Base-by-base conservation (phyloP, 1,140 invertebrate genomes). In the Drosophila hydei region DNA sequence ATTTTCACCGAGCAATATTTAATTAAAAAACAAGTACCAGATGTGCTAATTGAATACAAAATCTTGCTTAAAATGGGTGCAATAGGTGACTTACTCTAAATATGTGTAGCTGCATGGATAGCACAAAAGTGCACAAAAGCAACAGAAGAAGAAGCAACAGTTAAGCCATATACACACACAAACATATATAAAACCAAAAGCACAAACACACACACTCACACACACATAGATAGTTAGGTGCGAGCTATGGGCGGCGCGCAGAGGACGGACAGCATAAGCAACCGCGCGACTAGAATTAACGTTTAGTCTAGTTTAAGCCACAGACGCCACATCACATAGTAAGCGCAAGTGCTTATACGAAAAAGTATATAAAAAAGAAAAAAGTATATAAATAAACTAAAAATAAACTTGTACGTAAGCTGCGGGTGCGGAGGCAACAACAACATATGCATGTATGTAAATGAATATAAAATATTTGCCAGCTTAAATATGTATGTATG, bases 291-390 rank as follows among this genome's bases (percentile, higher is more conserved):
- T 81, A 88, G 84, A 88, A 89, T 73, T 79, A 88, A 67, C 58
- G 52, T 76, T 88, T 87, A 87, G 83, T 88, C 83, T 87, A 87
- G 83, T 88, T 88, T 88, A 88, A 88, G 83, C 68, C 68, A 64
- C 60, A 55, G 67, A 62, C 81, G 65, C 71, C 83, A 70, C 69
- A 79, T 56, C 67, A 75, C 58, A 64, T 54, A 73, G 48, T 62
- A 14, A 9, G 58, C 16, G 61, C 45, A 61, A 43, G 18, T 25
- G 51, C 8, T 36, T 9, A 12, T 14, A 47, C 38, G 25, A 70
- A 43, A 67, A 75, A 23, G 48, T 50, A 27, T 16, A 21, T 42
- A 55, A 60, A 21, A 36, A 9, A 9, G 1, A 18, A 36, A 52
- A 19, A 36, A 8, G 19, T 27, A 36, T 18, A 19, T 11, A 61